Conservation (phyloP, 2,113 vertebrate genomes). For the Bubalus kerabau region DNA sequence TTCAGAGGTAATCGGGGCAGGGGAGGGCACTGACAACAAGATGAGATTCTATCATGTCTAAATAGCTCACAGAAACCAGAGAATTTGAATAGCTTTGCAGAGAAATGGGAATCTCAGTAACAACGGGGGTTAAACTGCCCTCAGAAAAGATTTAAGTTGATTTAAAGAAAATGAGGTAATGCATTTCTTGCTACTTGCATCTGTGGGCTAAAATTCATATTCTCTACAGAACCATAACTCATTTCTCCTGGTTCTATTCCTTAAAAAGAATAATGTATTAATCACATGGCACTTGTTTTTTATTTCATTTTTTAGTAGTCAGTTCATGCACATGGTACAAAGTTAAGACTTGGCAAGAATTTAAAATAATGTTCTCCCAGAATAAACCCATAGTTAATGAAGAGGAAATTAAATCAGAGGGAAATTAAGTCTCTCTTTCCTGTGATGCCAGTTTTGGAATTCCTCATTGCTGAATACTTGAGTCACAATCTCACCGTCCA, state of each 20-base stretch:
- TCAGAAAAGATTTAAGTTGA: neutral
- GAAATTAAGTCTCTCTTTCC: neutral
- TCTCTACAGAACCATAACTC: neutral
- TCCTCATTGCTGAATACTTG: neutral
- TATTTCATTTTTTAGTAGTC: neutral
- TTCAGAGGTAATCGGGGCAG: accelerated
- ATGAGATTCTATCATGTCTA: neutral
- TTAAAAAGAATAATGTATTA: neutral
- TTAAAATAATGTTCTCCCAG: neutral
- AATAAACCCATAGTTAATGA: neutral
- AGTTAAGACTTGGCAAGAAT: neutral
- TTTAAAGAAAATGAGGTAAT: neutral
- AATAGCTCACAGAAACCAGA: neutral
- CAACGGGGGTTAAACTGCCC: neutral
- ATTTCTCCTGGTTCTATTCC: neutral
- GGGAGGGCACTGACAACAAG: too few relatives aligned
- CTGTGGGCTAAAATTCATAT: neutral
- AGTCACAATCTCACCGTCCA: neutral
- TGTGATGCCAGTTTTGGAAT: neutral
- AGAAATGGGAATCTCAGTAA: neutral
- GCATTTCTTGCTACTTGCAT: neutral
- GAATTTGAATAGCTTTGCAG: neutral
- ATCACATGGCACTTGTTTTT: neutral
- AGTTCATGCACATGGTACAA: neutral
- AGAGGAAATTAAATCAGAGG: neutral